Conservation (phyloP, 2,888 invertebrate genomes). For the Aspidapion aeneum region DNA sequence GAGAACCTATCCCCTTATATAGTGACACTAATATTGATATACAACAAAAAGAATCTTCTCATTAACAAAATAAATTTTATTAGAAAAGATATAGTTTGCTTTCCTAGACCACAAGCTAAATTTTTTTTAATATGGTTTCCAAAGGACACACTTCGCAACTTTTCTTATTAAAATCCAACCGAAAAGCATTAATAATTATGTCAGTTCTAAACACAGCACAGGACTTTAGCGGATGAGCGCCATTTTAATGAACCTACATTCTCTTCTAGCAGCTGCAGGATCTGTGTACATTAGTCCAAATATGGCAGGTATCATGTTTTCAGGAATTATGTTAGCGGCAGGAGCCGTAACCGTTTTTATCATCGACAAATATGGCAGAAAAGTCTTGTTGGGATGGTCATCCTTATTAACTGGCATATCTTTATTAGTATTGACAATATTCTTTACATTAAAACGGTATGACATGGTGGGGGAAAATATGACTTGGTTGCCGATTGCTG, state of each 20-base stretch:
- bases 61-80: no score
- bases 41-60: no score
- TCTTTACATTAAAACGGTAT: slow-evolving; percentile 38
- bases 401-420: slow-evolving; percentile 40
- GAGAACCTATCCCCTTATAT: slow-evolving; percentile 19
- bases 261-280: slow-evolving; percentile 38
- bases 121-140: no score
- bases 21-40: no score
- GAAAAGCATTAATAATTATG: slow-evolving; percentile 45
- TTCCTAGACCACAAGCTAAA: no score
- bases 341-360: slow-evolving; percentile 38
- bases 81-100: no score
- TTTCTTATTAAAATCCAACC: slow-evolving; percentile 40
- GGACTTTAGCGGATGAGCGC: slow-evolving; percentile 46
- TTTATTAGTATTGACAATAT: slow-evolving; percentile 38
- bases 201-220: slow-evolving; percentile 43
- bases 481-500: slow-evolving; percentile 33
- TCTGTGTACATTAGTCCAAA: slow-evolving; percentile 36
- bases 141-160: slow-evolving; percentile 26
- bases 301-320: slow-evolving; percentile 40
- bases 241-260: slow-evolving; percentile 45
- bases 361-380: slow-evolving; percentile 43
- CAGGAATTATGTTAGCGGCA: slow-evolving; percentile 40
- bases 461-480: slow-evolving; percentile 32
- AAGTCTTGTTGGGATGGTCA: slow-evolving; percentile 38